phyloP scores from a whole-genome alignment of 2,113 vertebrate species.

The Tyto alba region DNA sequence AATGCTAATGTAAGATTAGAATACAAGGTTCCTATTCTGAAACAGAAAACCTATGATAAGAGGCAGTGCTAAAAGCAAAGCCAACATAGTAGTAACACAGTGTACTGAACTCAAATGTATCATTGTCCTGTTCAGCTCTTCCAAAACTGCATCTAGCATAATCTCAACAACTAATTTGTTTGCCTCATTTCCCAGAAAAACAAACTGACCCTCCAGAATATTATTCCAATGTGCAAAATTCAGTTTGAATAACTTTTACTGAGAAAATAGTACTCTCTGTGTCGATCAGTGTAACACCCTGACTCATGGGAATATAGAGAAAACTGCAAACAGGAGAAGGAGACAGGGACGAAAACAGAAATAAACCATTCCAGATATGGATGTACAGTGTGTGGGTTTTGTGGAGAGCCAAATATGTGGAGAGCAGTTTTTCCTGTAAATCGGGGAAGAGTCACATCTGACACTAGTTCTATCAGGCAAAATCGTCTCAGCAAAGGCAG shows the following conservation, averaged over 20 bases:
- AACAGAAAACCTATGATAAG: neutral
- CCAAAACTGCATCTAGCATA: neutral
- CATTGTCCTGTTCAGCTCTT: neutral
- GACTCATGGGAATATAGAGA: neutral
- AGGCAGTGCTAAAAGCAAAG: neutral
- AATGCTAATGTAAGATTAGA: neutral
- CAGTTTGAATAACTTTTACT: neutral
- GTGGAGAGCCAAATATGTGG: neutral
- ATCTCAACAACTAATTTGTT: neutral
- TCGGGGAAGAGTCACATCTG: neutral
- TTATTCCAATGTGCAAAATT: neutral
- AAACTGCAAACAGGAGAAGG: neutral
- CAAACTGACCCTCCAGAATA: neutral
- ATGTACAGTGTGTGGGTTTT: neutral
- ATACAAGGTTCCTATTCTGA: neutral
- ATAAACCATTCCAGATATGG: neutral
- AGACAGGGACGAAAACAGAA: neutral
- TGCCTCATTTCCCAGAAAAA: neutral
- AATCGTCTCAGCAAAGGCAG: neutral
- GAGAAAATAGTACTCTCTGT: neutral
- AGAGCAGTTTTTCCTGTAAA: neutral
- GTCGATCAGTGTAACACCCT: neutral
- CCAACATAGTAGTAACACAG: neutral
- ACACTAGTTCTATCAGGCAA: neutral
- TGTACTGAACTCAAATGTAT: neutral